phyloP scores from a whole-genome alignment of 1,140 invertebrate genomes.

The Contarinia nasturtii region DNA sequence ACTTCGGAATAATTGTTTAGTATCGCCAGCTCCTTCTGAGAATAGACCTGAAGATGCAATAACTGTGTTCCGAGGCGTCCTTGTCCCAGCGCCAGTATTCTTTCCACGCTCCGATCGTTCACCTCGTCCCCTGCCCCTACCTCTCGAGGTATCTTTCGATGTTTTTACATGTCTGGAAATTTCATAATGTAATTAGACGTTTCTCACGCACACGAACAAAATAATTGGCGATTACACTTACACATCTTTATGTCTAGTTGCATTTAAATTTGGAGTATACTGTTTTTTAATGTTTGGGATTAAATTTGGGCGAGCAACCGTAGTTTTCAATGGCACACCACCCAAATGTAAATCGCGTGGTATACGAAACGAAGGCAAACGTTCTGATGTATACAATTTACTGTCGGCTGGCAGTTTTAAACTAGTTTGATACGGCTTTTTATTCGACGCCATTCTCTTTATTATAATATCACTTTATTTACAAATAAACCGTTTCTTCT shows the following conservation, averaged over 20 bases:
- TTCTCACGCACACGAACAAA: neutral
- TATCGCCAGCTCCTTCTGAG: conserved; percentile 4
- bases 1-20: neutral
- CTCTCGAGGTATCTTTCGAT: neutral
- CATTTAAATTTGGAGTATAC: conserved; percentile 4
- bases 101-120: neutral
- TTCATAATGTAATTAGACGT: no score
- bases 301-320: neutral
- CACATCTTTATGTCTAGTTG: neutral
- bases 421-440: no score
- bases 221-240: neutral
- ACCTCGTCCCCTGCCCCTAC: neutral
- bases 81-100: neutral
- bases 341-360: conserved; percentile 31
- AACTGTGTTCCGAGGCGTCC: neutral
- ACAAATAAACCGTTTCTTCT: no score
- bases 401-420: no score
- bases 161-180: neutral
- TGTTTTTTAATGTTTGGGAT: neutral
- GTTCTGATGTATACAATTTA: neutral
- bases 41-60: conserved; percentile 1
- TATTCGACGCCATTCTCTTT: no score
- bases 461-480: no score
- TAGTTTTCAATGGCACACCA: conserved; percentile 5
- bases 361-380: conserved; percentile 27